A percentile compares a stretch with the other conserved stretches of the same genome.
Evolutionary conservation across 2,113 vertebrate species (phyloP).

Genomic region (Atlantisia rogersi): DNA sequence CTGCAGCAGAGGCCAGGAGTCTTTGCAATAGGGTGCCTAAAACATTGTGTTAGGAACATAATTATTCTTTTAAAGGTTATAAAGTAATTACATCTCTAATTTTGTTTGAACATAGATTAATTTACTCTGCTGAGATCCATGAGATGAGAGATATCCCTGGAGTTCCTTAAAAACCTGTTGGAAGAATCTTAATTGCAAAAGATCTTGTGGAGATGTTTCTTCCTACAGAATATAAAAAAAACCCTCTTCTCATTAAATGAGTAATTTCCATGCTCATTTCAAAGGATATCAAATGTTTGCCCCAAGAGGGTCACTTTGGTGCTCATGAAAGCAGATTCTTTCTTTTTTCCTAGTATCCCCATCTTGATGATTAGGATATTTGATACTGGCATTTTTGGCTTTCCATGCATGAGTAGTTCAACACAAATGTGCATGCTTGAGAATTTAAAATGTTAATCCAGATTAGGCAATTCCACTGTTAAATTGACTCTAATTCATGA

Average conservation of each 20-base stretch:
- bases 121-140: constrained; percentile 50
- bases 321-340: too few relatives aligned
- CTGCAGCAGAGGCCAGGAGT: not conserved
- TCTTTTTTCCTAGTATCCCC: too few relatives aligned
- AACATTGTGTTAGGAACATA: constrained; percentile 58
- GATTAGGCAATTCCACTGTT: not conserved
- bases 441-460: not conserved
- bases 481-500: not conserved
- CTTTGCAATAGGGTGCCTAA: constrained; percentile 5
- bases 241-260: too few relatives aligned
- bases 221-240: constrained; percentile 8
- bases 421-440: not conserved
- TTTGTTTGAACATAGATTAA: constrained; percentile 70
- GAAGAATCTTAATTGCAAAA: constrained; percentile 72
- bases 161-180: constrained; percentile 16
- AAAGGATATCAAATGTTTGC: constrained; percentile 4
- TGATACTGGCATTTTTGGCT: too few relatives aligned
- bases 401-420: not conserved
- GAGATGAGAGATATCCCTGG: constrained; percentile 40
- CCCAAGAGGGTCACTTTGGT: not conserved
- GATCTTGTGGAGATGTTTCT: constrained; percentile 49
- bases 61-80: constrained; percentile 74
- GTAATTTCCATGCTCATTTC: not conserved
- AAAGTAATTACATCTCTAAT: constrained; percentile 72
- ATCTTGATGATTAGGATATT: too few relatives aligned